phyloP scores from a whole-genome alignment of 2,888 invertebrate species.

The Tachina grossa region DNA sequence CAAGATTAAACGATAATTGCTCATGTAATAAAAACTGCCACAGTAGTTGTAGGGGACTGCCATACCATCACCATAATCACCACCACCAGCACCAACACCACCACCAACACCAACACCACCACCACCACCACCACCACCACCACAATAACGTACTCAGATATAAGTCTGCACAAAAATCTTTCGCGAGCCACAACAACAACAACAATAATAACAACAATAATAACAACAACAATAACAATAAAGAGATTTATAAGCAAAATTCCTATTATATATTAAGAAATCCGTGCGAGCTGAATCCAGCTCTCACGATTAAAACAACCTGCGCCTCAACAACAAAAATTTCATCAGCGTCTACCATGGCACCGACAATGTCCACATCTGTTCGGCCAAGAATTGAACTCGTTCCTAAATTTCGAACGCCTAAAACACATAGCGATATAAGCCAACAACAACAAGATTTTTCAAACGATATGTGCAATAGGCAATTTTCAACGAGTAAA shows the following conservation, averaged over 20 bases:
- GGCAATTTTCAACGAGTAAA: slow-evolving; percentile 11
- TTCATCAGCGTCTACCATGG: background rate
- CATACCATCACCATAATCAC: slow-evolving; percentile 40
- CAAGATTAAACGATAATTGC: slow-evolving; percentile 50
- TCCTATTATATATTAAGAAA: slow-evolving; percentile 68
- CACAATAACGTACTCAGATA: slow-evolving; percentile 55
- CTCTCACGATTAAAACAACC: slow-evolving; percentile 36
- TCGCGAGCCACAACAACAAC: slow-evolving; percentile 35
- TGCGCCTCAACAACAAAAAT: slow-evolving; percentile 25
- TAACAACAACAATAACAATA: slow-evolving; percentile 35
- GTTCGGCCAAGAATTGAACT: background rate
- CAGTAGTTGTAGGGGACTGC: slow-evolving; percentile 39
- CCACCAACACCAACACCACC: too few species aligned
- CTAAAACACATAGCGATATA: slow-evolving; percentile 8
- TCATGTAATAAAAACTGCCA: slow-evolving; percentile 64
- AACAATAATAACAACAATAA: too few species aligned
- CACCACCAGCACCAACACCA: too few species aligned
- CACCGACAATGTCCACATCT: background rate
- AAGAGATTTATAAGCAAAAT: slow-evolving; percentile 64
- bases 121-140: background rate
- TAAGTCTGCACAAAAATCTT: slow-evolving; percentile 54
- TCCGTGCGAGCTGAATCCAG: slow-evolving; percentile 22
- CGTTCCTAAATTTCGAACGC: slow-evolving; percentile 21
- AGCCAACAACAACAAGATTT: background rate
- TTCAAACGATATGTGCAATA: background rate